Evolutionary conservation across 2,888 invertebrate genomes (phyloP).

Genomic region (Scaptodrosophila latifasciaeformis): DNA sequence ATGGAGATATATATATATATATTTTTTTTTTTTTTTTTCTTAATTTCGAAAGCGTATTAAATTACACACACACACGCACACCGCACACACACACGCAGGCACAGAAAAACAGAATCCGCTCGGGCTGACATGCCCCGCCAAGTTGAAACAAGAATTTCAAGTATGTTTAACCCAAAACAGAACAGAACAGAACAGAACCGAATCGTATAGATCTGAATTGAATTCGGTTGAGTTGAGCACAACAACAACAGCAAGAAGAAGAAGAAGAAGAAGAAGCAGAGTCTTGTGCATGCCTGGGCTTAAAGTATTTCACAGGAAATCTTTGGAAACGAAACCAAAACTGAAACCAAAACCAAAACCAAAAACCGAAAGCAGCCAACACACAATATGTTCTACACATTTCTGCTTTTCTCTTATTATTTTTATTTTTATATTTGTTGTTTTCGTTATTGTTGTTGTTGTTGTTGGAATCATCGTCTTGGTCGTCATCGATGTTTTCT

Average conservation of each 20-base stretch:
- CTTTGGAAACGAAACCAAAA: slow-evolving; percentile 56
- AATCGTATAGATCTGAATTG: too few relatives aligned
- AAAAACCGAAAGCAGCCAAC: slow-evolving; percentile 29
- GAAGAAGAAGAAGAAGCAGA: slow-evolving; percentile 7
- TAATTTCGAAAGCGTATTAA: slow-evolving; percentile 69
- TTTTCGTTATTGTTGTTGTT: neutral
- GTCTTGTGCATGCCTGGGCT: slow-evolving; percentile 47
- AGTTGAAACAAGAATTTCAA: slow-evolving; percentile 68
- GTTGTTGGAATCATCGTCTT: neutral
- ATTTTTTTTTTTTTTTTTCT: slow-evolving; percentile 42
- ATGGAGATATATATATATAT: slow-evolving; percentile 23
- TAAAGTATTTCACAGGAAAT: slow-evolving; percentile 70
- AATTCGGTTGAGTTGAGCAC: too few relatives aligned
- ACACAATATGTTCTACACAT: slow-evolving; percentile 65
- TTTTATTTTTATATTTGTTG: neutral
- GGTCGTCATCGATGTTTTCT: slow-evolving; percentile 6
- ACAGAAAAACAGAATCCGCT: too few relatives aligned
- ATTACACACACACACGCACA: slow-evolving; percentile 50
- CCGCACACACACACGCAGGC: slow-evolving; percentile 15
- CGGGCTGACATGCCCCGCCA: slow-evolving; percentile 11
- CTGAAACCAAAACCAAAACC: slow-evolving; percentile 11
- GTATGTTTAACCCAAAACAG: slow-evolving; percentile 67
- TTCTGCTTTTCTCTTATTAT: slow-evolving; percentile 41
- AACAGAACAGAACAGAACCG: slow-evolving; percentile 26
- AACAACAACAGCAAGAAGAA: slow-evolving; percentile 16